Evolutionary conservation across 2,113 vertebrate genomes (phyloP), one percentile per base, ranked within the genome.

Genomic region (Vicugna pacos): DNA sequence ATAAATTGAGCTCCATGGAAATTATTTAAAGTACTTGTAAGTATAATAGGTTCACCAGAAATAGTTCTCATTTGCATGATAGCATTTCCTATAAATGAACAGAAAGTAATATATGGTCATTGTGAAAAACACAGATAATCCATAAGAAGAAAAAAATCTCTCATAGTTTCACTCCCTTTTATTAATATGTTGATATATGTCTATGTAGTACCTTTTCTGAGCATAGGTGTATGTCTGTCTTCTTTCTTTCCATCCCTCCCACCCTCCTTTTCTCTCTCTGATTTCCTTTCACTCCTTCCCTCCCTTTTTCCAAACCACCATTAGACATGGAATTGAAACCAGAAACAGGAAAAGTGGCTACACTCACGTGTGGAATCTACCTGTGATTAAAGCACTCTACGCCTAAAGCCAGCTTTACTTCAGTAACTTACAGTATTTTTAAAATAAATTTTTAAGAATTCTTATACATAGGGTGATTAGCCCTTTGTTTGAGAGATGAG

Each of bases 31-130:
- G 83, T 88, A 92, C 92, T 97, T 97, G 62, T 96, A 97, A 81
- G 69, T 95, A 92, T 95, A 97, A 96, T 95, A 96, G 70, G 50
- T 76, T 97, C 87, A 50, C 86, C 83, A 97, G 65, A 97, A 97
- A 98, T 96, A 95, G 96, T 93, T 93, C 92, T 98, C 89, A 98
- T 97, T 97, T 97, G 95, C 97, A 97, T 95, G 85, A 86, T n/a
- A 89, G 60, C 83, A 72, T 97, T 97, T 97, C 35, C 64, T 83
- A 87, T 97, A 97, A 95, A 82, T 24, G 69, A 94, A 22, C 52
- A 97, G 86, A 91, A 96, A 96, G 82, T 86, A 92, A 91, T 97
- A 72, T 67, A 85, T 77, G 58, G 58, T 91, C 64, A 94, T 91
- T 95, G 67, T 89, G 58, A 83, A 86, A 96, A 91, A 82, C 15